Conservation (phyloP, 2,888 invertebrate genomes). For the Eilema caniola region DNA sequence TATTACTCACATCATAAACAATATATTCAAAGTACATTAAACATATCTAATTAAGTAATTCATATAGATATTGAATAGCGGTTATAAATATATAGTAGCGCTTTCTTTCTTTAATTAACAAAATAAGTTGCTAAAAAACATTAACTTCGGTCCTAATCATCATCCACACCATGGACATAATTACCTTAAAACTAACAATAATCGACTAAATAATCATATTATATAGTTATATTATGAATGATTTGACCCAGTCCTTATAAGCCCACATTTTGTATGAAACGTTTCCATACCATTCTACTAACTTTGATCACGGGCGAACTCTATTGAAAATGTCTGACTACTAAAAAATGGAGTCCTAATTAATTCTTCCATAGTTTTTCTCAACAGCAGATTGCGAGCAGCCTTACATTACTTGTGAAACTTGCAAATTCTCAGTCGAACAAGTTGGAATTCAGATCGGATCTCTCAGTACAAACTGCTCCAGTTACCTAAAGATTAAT, state of each 20-base stretch:
- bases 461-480: slow-evolving; percentile 17
- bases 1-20: no score
- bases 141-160: no score
- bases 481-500: slow-evolving; percentile 21
- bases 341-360: background rate
- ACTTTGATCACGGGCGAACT: background rate
- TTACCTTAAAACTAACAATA: no score
- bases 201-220: no score
- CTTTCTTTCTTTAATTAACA: no score
- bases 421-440: slow-evolving; percentile 10
- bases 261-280: background rate
- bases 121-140: no score
- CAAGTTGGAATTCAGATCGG: slow-evolving; percentile 15
- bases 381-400: background rate
- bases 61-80: no score
- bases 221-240: background rate
- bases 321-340: background rate
- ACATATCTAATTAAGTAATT: no score
- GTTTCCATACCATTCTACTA: background rate
- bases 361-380: background rate
- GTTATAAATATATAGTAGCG: no score
- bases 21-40: no score
- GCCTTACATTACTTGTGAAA: slow-evolving; percentile 7
- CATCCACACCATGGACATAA: no score
- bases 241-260: background rate